phyloP scores from a whole-genome alignment of 2,113 vertebrate genomes.

The Arenaria interpres region DNA sequence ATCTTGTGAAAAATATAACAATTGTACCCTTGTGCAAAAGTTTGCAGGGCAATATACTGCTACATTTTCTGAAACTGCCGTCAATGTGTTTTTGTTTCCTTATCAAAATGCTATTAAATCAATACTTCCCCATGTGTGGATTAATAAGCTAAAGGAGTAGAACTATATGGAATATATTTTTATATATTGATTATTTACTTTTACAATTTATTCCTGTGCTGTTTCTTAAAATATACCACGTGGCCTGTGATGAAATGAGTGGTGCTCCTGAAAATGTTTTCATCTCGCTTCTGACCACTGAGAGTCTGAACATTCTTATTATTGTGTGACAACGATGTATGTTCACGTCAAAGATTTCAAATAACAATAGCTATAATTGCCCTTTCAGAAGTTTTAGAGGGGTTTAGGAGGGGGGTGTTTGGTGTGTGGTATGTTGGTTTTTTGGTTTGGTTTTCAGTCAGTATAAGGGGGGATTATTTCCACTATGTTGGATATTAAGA shows the following conservation, averaged over 20 bases:
- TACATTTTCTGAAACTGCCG: neutral
- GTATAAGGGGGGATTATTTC: neutral
- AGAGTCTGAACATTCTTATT: neutral
- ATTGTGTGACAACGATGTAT: neutral
- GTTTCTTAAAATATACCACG: neutral
- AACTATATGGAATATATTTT: neutral
- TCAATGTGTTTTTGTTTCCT: neutral
- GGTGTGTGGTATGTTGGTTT: neutral
- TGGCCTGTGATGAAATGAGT: neutral
- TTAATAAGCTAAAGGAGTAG: neutral
- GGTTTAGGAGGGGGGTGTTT: neutral
- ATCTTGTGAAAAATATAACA: neutral
- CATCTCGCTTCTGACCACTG: accelerated
- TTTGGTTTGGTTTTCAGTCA: neutral
- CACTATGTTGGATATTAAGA: neutral
- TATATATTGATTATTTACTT: neutral
- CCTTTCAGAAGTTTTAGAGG: neutral
- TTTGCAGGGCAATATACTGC: neutral
- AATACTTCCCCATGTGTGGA: neutral
- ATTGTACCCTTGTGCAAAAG: neutral
- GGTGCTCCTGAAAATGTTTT: neutral
- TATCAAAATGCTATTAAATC: neutral
- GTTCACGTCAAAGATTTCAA: neutral
- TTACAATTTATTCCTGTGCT: neutral
- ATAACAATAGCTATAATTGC: neutral